These are phyloP conservation scores for Patella caerulea DNA, from an alignment of 2,888 invertebrate genomes.

Conservation along the genomic window DNA sequence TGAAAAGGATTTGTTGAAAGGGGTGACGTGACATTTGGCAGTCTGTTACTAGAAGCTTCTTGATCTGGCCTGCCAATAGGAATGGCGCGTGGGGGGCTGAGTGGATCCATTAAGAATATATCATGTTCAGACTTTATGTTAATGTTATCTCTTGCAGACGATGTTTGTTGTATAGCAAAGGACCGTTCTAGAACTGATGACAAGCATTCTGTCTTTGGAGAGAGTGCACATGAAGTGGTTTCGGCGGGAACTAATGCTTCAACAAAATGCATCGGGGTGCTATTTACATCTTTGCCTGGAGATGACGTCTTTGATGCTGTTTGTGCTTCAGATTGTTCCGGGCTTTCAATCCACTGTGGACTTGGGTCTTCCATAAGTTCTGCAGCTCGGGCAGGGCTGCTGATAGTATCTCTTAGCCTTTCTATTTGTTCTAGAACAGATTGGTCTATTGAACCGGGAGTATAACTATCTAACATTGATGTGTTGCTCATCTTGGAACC, in stretches of 20 bases:
- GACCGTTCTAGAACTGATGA: neutral
- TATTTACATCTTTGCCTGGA: neutral
- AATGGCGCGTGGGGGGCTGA: neutral
- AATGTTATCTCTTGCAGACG: neutral
- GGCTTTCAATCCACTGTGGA: neutral
- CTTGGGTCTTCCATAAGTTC: constrained; percentile 1
- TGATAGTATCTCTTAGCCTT: constrained; percentile 13
- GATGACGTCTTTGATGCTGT: neutral
- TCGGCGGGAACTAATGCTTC: neutral
- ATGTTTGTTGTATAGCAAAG: neutral
- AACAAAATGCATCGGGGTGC: neutral
- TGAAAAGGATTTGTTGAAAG: neutral
- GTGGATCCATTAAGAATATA: neutral
- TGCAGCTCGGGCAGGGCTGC: constrained; percentile 8
- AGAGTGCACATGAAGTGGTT: neutral
- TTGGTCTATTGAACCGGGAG: constrained; percentile 9
- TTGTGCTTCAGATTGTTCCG: neutral
- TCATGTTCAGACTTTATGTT: neutral
- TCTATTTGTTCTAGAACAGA: constrained; percentile 17
- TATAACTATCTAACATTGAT: constrained; percentile 8
- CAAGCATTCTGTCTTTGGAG: neutral
- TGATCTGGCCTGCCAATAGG: neutral
- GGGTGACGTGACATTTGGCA: neutral
- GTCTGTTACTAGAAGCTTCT: neutral
- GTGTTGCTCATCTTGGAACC: constrained; percentile 1